These are phyloP conservation scores for Scleropages formosus DNA, from an alignment of 2,797 vertebrate species.

Conservation along the genomic window DNA sequence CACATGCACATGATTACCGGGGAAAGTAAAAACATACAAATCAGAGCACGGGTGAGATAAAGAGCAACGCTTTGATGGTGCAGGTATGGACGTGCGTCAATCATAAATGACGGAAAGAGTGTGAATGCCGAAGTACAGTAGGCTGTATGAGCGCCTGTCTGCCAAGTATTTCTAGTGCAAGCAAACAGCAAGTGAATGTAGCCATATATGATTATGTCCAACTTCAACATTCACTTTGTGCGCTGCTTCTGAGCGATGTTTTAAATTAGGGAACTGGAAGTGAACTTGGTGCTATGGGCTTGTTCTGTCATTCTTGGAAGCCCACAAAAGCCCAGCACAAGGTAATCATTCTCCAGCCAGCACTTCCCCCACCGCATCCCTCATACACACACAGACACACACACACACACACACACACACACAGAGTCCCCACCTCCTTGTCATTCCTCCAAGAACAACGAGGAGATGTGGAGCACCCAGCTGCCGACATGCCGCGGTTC, in stretches of 20 bases:
- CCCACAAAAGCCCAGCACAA: not conserved
- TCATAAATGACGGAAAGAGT: not conserved
- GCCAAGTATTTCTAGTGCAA: not conserved
- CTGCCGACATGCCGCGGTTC: too few species aligned
- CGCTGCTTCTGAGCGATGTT: not conserved
- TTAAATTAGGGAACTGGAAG: constrained; percentile 18
- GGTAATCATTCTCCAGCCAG: constrained; percentile 13
- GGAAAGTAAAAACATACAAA: too few species aligned
- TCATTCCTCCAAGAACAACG: constrained; percentile 23
- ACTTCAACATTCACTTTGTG: not conserved
- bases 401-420: too few species aligned
- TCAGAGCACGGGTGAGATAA: too few species aligned
- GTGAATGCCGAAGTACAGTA: not conserved
- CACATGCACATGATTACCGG: too few species aligned
- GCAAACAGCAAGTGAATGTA: not conserved
- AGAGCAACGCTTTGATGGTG: not conserved
- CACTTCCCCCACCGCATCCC: not conserved
- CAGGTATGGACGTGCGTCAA: not conserved
- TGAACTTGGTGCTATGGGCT: not conserved
- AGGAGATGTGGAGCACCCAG: not conserved
- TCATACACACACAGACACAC: too few species aligned
- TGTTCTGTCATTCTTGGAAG: not conserved
- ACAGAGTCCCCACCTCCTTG: too few species aligned
- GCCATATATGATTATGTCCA: not conserved
- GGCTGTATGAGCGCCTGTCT: not conserved